Conservation (phyloP, 2,797 vertebrate genomes). For the Tapera naevia region DNA sequence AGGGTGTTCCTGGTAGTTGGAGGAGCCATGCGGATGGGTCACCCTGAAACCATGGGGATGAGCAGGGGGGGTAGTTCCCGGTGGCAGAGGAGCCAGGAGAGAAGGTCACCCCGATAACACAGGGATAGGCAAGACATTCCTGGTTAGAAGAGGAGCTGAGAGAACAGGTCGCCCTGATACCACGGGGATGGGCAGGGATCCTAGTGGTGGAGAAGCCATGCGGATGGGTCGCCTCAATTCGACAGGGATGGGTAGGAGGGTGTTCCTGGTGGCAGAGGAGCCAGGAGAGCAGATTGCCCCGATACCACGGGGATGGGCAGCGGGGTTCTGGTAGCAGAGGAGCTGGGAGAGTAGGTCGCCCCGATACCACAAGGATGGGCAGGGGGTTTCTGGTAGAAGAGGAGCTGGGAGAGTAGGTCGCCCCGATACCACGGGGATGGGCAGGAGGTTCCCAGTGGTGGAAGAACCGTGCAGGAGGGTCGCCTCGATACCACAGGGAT, state of each 20-base stretch:
- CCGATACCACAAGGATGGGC: too few species aligned
- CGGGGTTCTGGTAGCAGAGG: too few species aligned
- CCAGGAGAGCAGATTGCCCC: not conserved
- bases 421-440: not conserved
- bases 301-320: too few species aligned
- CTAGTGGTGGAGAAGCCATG: too few species aligned
- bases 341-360: not conserved
- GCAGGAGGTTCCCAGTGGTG: too few species aligned
- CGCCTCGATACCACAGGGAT: too few species aligned
- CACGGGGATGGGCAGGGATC: not conserved
- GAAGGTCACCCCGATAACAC: not conserved
- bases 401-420: not conserved
- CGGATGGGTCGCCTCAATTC: not conserved
- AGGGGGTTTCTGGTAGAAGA: not conserved
- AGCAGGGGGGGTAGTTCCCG: not conserved
- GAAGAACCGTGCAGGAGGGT: too few species aligned
- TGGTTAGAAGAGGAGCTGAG: not conserved
- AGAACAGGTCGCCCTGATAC: not conserved
- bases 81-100: too few species aligned
- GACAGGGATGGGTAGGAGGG: not conserved
- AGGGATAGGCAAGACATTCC: not conserved
- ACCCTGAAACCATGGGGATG: not conserved
- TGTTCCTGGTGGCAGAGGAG: not conserved
- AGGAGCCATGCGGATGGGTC: not conserved
- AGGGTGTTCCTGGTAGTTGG: too few species aligned